These are phyloP conservation scores for Gonatopus flavifemur DNA, from an alignment of 1,140 invertebrate genomes.

Conservation along the genomic window DNA sequence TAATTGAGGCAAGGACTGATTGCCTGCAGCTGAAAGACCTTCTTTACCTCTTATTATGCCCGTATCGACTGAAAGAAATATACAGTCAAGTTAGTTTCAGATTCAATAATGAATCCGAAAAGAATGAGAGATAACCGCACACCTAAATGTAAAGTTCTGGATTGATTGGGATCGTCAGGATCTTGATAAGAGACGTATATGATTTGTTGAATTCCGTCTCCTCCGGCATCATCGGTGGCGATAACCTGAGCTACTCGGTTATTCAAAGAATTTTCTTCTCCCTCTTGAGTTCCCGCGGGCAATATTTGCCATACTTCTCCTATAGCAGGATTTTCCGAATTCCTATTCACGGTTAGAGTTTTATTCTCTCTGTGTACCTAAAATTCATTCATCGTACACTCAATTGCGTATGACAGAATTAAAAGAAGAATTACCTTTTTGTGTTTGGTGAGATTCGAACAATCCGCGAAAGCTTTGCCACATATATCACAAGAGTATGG, in stretches of 20 bases:
- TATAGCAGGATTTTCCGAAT: slow-evolving; percentile 24
- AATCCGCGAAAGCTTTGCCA: slow-evolving; percentile 72
- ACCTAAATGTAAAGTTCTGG: slow-evolving; percentile 52
- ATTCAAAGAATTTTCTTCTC: slow-evolving; percentile 32
- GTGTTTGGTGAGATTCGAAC: slow-evolving; percentile 69
- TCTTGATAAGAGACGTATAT: slow-evolving; percentile 60
- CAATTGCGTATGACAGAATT: not conserved
- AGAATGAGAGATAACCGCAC: slow-evolving; percentile 6
- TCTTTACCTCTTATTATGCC: slow-evolving; percentile 42
- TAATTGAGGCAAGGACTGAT: slow-evolving; percentile 31
- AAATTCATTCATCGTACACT: slow-evolving; percentile 3
- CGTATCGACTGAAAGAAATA: slow-evolving; percentile 32
- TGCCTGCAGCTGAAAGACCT: slow-evolving; percentile 10
- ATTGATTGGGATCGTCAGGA: slow-evolving; percentile 48
- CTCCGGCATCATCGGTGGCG: slow-evolving; percentile 34
- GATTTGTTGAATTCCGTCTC: slow-evolving; percentile 50
- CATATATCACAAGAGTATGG: slow-evolving; percentile 77
- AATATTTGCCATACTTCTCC: slow-evolving; percentile 49
- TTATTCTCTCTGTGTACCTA: slow-evolving; percentile 45
- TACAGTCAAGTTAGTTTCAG: slow-evolving; percentile 3
- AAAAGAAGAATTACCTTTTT: slow-evolving; percentile 56
- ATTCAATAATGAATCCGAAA: slow-evolving; percentile 3
- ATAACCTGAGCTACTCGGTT: slow-evolving; percentile 36
- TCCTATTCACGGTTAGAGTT: slow-evolving; percentile 25
- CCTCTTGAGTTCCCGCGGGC: slow-evolving; percentile 29